A percentile compares a stretch with the other conserved stretches of the same genome.
Evolutionary conservation across 2,888 invertebrate genomes (phyloP).

Genomic region (Brenthis hecate): DNA sequence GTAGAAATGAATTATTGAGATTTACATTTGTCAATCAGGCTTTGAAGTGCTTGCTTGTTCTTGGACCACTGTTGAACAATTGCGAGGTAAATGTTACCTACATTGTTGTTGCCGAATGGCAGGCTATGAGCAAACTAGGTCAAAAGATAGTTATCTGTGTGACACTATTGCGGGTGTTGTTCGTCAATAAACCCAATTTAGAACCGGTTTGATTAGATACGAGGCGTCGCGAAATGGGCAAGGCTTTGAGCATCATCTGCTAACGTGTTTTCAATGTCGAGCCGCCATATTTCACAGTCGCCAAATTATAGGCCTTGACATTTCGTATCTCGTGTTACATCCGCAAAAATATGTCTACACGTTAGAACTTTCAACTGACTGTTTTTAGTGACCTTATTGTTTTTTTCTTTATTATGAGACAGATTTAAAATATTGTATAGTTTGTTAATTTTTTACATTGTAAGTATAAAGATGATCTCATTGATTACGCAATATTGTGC

Average conservation of each 20-base stretch:
- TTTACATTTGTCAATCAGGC: slow-evolving; percentile 2
- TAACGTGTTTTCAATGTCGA: slow-evolving; percentile 54
- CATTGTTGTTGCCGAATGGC: not conserved
- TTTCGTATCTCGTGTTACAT: slow-evolving; percentile 44
- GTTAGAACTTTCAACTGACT: slow-evolving; percentile 23
- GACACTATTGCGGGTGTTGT: slow-evolving; percentile 24
- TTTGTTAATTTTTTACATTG: too few relatives aligned
- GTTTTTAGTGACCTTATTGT: slow-evolving; percentile 7
- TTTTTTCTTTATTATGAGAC: not conserved
- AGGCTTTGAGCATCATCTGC: slow-evolving; percentile 32
- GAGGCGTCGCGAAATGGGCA: slow-evolving; percentile 27
- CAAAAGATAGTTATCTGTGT: slow-evolving; percentile 32
- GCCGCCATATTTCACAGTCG: slow-evolving; percentile 42
- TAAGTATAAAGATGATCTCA: too few relatives aligned
- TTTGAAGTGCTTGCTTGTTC: not conserved
- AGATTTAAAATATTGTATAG: too few relatives aligned
- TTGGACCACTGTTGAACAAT: not conserved
- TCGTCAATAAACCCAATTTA: slow-evolving; percentile 32
- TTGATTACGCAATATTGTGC: too few relatives aligned
- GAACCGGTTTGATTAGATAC: slow-evolving; percentile 37
- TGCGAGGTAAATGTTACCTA: not conserved
- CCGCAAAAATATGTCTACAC: slow-evolving; percentile 29
- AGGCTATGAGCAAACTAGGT: slow-evolving; percentile 18
- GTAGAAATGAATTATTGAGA: too few relatives aligned
- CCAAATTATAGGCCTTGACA: slow-evolving; percentile 55